Conservation (phyloP, 2,797 vertebrate species). For the Mus minutoides region DNA sequence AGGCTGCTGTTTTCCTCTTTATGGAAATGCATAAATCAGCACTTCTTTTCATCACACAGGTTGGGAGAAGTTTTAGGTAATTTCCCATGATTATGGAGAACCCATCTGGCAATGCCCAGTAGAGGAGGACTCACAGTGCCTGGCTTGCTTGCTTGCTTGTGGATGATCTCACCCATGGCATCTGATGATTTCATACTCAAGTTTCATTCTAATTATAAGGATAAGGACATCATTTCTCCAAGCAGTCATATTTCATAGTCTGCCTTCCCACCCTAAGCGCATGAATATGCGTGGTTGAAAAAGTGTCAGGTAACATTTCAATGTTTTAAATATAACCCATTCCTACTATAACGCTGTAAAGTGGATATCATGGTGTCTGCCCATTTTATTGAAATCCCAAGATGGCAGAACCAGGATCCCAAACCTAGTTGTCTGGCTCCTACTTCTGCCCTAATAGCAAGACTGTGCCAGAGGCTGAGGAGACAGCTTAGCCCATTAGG, state of each 20-base stretch:
- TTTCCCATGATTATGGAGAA: neutral
- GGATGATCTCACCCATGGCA: slow-evolving; percentile 31
- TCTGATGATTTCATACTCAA: neutral
- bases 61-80: neutral
- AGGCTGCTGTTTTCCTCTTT: neutral
- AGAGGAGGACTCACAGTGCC: neutral
- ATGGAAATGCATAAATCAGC: neutral
- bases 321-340: neutral
- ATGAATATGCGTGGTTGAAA: neutral
- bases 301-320: neutral
- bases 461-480: neutral
- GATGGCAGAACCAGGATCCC: neutral
- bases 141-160: neutral
- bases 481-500: neutral
- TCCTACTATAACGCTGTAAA: neutral
- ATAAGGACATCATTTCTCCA: slow-evolving; percentile 17
- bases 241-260: slow-evolving; percentile 13
- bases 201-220: slow-evolving; percentile 61
- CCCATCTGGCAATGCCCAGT: neutral
- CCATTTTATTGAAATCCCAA: neutral
- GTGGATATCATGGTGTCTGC: neutral
- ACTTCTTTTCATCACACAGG: neutral
- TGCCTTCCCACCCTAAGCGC: slow-evolving; percentile 28
- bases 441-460: neutral
- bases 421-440: neutral